Conservation (phyloP, 2,797 vertebrate genomes). For the Adelosebastes latens region DNA sequence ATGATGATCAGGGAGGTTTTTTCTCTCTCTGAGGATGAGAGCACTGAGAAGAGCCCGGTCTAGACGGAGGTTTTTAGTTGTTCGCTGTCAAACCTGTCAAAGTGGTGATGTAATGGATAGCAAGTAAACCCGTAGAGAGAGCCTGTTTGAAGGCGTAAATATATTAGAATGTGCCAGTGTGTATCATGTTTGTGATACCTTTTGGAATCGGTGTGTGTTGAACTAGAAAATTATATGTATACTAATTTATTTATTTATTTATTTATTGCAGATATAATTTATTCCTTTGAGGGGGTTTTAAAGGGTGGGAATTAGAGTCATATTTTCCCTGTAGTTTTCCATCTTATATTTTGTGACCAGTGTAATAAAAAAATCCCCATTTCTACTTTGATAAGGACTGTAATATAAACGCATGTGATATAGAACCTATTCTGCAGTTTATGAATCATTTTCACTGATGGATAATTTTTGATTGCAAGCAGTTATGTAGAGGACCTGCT, state of each 20-base stretch:
- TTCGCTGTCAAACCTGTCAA: constrained; percentile 76
- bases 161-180: constrained; percentile 76
- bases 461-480: constrained; percentile 57
- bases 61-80: constrained; percentile 60
- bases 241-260: constrained; percentile 70
- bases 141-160: constrained; percentile 64
- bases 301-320: constrained; percentile 46
- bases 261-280: constrained; percentile 68
- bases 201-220: constrained; percentile 72
- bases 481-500: constrained; percentile 53
- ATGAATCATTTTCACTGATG: constrained; percentile 59
- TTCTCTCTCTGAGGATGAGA: constrained; percentile 27
- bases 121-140: constrained; percentile 66
- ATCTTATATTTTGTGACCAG: constrained; percentile 74
- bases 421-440: constrained; percentile 52
- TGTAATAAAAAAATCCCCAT: constrained; percentile 51
- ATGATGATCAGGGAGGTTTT: constrained; percentile 35
- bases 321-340: constrained; percentile 70
- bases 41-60: constrained; percentile 12
- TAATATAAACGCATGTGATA: constrained; percentile 77
- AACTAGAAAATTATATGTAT: constrained; percentile 68
- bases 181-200: constrained; percentile 80
- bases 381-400: constrained; percentile 79
- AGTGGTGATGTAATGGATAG: constrained; percentile 76
- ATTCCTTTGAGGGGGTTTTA: constrained; percentile 59